A percentile compares a stretch with the other conserved stretches of the same genome.
Evolutionary conservation across 2,888 invertebrate species (phyloP).

Genomic region (Amorpha juglandis): DNA sequence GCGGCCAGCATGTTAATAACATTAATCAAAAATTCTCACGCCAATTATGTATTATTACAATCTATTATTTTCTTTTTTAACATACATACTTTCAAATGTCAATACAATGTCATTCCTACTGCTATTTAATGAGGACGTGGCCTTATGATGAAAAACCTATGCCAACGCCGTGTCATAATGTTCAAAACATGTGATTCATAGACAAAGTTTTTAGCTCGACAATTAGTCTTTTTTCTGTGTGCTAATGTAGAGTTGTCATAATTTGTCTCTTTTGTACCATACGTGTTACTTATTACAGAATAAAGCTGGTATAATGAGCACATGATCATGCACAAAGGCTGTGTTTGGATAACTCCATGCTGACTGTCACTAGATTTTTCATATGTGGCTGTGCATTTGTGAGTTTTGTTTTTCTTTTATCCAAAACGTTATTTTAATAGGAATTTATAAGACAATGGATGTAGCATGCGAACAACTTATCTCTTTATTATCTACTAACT

Average conservation of each 20-base stretch:
- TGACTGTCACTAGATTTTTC: constrained; percentile 16
- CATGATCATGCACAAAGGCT: constrained; percentile 14
- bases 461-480: no score
- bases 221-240: constrained; percentile 3
- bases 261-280: constrained; percentile 15
- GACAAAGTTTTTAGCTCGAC: neutral
- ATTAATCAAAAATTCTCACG: constrained; percentile 11
- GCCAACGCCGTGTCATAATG: neutral
- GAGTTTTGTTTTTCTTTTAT: neutral
- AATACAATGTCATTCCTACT: no score
- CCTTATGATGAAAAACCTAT: neutral
- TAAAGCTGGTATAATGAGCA: constrained; percentile 21
- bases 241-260: constrained; percentile 13
- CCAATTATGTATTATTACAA: neutral
- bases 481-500: no score
- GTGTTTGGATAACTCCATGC: constrained; percentile 16
- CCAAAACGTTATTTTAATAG: no score
- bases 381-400: constrained; percentile 12
- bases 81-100: neutral
- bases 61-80: neutral
- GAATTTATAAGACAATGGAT: no score
- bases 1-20: constrained; percentile 2
- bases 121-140: neutral
- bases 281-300: constrained; percentile 7
- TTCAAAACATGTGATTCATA: neutral